These are phyloP conservation scores for Lottia gigantea DNA, from an alignment of 2,888 invertebrate species.

Conservation along the genomic window DNA sequence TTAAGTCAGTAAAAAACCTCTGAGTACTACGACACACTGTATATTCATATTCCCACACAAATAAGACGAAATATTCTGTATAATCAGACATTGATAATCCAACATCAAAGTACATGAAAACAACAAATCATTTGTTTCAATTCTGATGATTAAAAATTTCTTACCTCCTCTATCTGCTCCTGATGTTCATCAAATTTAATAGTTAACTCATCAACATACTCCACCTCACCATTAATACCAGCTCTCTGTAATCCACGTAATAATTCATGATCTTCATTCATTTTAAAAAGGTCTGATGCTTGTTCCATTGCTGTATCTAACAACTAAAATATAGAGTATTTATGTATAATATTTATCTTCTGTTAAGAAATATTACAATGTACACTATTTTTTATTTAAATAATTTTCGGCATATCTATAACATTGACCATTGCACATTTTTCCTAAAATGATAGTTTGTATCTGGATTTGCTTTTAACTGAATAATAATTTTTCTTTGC, in stretches of 20 bases:
- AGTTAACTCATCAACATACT: conserved; percentile 91
- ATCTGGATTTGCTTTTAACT: too few species aligned
- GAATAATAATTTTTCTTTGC: too few species aligned
- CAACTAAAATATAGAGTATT: conserved; percentile 73
- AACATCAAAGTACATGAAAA: not conserved
- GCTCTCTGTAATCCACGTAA: conserved; percentile 78
- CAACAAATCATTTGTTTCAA: not conserved
- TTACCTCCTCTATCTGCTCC: conserved; percentile 96
- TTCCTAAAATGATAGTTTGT: too few species aligned
- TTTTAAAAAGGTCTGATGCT: conserved; percentile 79
- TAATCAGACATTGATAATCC: not conserved
- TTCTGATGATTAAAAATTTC: conserved; percentile 25
- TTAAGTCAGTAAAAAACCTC: too few species aligned
- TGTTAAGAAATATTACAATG: too few species aligned
- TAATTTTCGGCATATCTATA: too few species aligned
- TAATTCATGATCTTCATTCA: conserved; percentile 69
- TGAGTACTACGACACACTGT: too few species aligned
- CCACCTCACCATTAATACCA: conserved; percentile 83
- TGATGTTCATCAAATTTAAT: conserved; percentile 97
- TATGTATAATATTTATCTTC: too few species aligned
- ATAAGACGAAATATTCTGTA: too few species aligned
- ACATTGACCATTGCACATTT: too few species aligned
- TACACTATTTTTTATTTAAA: too few species aligned
- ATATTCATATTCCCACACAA: too few species aligned
- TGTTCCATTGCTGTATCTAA: conserved; percentile 86